These are phyloP conservation scores for Trissolcus basalis DNA, from an alignment of 1,140 invertebrate species.

Conservation along the genomic window DNA sequence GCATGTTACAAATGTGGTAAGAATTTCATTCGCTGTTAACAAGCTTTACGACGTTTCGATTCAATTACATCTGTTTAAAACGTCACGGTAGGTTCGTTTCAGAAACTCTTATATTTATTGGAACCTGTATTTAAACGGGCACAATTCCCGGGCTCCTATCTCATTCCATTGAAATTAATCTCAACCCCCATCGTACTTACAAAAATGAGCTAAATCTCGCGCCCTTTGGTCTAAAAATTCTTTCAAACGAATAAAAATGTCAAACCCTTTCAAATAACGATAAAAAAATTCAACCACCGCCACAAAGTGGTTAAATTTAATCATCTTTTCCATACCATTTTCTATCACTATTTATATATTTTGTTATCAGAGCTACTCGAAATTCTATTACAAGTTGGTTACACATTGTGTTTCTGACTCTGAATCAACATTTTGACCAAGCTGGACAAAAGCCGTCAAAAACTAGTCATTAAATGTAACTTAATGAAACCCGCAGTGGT, in stretches of 20 bases:
- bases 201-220: too few relatives aligned
- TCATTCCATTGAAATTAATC: slow-evolving; percentile 27
- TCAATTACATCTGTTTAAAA: slow-evolving; percentile 53
- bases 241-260: too few relatives aligned
- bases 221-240: too few relatives aligned
- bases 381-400: background rate
- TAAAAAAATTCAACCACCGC: too few relatives aligned
- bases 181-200: too few relatives aligned
- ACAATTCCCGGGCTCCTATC: slow-evolving; percentile 17
- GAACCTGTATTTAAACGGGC: slow-evolving; percentile 38
- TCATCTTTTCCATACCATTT: too few relatives aligned
- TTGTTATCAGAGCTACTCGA: too few relatives aligned
- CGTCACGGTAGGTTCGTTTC: slow-evolving; percentile 39
- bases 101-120: slow-evolving; percentile 34
- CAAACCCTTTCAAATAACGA: too few relatives aligned
- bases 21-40: slow-evolving; percentile 59
- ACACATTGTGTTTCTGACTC: background rate
- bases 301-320: too few relatives aligned
- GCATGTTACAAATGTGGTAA: slow-evolving; percentile 61
- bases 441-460: background rate
- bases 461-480: slow-evolving; percentile 20
- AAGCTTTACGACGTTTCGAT: slow-evolving; percentile 61
- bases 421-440: background rate
- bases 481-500: slow-evolving; percentile 20
- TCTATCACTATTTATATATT: too few relatives aligned